Conservation (phyloP, 2,888 invertebrate species). For the Caenorhabditis afra region DNA sequence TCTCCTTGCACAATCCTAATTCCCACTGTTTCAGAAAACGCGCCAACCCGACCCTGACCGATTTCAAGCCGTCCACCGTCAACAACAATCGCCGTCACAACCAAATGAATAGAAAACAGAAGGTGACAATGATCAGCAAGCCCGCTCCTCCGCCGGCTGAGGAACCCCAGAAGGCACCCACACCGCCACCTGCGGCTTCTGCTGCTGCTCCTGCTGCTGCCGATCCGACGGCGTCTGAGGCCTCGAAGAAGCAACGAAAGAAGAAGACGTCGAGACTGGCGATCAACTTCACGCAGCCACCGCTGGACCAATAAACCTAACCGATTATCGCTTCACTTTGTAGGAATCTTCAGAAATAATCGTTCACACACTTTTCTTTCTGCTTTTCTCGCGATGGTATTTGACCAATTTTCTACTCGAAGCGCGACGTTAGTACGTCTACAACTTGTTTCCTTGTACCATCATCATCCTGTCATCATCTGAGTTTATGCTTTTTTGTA, state of each 20-base stretch:
- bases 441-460: slow-evolving; percentile 13
- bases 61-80: slow-evolving; percentile 53
- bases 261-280: slow-evolving; percentile 55
- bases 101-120: neutral
- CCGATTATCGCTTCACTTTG: too few species aligned
- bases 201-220: slow-evolving; percentile 12
- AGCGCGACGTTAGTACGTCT: too few species aligned
- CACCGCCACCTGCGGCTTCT: neutral
- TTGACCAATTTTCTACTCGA: too few species aligned
- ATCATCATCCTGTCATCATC: slow-evolving; percentile 9
- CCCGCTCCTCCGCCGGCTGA: neutral
- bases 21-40: slow-evolving; percentile 20
- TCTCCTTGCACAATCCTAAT: neutral
- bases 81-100: slow-evolving; percentile 12
- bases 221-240: neutral
- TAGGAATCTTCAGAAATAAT: too few species aligned
- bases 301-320: neutral
- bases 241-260: slow-evolving; percentile 32
- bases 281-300: slow-evolving; percentile 30
- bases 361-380: too few species aligned
- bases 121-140: slow-evolving; percentile 31
- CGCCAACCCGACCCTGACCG: slow-evolving; percentile 38
- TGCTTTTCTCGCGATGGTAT: too few species aligned
- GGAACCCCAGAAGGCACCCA: neutral
- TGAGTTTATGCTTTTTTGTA: too few species aligned